phyloP scores from a whole-genome alignment of 1,140 invertebrate species.

The Agraylea sexmaculata region DNA sequence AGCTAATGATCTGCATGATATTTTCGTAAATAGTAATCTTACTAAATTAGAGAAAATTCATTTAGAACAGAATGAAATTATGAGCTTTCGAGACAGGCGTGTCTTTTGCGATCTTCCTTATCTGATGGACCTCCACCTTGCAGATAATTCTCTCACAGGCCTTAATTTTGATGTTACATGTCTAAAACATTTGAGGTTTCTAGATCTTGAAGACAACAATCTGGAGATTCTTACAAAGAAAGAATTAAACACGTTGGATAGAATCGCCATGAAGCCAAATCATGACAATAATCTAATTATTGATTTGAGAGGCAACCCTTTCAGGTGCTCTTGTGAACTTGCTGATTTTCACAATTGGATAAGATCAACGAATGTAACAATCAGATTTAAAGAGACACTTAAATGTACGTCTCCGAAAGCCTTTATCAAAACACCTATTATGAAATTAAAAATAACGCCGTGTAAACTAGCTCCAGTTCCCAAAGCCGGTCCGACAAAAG shows the following conservation, averaged over 20 bases:
- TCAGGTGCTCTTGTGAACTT: constrained; percentile 53
- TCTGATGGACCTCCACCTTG: constrained; percentile 56
- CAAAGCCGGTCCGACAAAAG: constrained; percentile 21
- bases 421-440: constrained; percentile 25
- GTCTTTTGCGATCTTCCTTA: constrained; percentile 61
- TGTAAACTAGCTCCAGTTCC: constrained; percentile 22
- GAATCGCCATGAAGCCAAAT: constrained; percentile 33
- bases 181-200: constrained; percentile 50
- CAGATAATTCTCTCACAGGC: constrained; percentile 48
- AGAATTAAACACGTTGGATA: constrained; percentile 49
- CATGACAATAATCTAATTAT: constrained; percentile 47
- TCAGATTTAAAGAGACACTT: constrained; percentile 45
- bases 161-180: constrained; percentile 59
- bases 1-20: constrained; percentile 54
- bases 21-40: constrained; percentile 60
- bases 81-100: constrained; percentile 47
- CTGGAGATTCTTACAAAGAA: constrained; percentile 45
- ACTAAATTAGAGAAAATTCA: constrained; percentile 58
- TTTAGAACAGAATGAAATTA: constrained; percentile 69
- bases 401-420: constrained; percentile 35
- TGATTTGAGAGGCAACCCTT: constrained; percentile 56
- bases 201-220: constrained; percentile 60
- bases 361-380: constrained; percentile 45
- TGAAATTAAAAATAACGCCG: constrained; percentile 24
- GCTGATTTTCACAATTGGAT: constrained; percentile 53